These are phyloP conservation scores for Heliconius himera DNA, from an alignment of 1,140 invertebrate genomes.

Conservation along the genomic window DNA sequence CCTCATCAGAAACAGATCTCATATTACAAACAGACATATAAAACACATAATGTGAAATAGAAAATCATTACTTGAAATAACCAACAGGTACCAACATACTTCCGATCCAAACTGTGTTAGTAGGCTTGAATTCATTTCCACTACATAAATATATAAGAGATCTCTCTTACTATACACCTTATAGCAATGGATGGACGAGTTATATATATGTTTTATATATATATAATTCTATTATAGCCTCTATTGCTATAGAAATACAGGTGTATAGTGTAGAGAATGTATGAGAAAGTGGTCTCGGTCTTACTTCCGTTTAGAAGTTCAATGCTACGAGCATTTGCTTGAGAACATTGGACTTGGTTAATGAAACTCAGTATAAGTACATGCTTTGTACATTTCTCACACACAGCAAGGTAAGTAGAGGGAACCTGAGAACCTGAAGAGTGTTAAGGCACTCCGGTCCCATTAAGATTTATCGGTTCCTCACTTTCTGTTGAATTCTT, in stretches of 20 bases:
- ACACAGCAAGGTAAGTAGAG: too few species aligned
- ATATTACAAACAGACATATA: not conserved
- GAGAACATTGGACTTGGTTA: not conserved
- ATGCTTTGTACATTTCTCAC: not conserved
- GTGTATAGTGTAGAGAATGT: slow-evolving; percentile 22
- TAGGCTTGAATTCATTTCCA: slow-evolving; percentile 43
- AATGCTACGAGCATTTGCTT: slow-evolving; percentile 31
- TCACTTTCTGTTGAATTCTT: too few species aligned
- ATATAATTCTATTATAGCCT: not conserved
- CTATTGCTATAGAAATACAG: slow-evolving; percentile 25
- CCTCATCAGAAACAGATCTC: not conserved
- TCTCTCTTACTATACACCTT: slow-evolving; percentile 38
- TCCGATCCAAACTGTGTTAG: slow-evolving; percentile 38
- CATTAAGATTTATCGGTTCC: too few species aligned
- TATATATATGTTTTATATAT: slow-evolving; percentile 5
- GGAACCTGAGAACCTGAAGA: too few species aligned
- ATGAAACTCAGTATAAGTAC: not conserved
- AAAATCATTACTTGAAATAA: not conserved
- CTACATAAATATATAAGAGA: not conserved
- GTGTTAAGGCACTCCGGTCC: too few species aligned
- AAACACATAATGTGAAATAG: not conserved
- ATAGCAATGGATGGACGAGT: not conserved
- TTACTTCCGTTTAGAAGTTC: slow-evolving; percentile 41
- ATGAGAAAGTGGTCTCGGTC: slow-evolving; percentile 45
- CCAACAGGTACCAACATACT: not conserved